Evolutionary conservation across 1,140 invertebrate genomes (phyloP), one percentile per base, ranked within the genome.

Genomic region (Scaptomyza hsui): DNA sequence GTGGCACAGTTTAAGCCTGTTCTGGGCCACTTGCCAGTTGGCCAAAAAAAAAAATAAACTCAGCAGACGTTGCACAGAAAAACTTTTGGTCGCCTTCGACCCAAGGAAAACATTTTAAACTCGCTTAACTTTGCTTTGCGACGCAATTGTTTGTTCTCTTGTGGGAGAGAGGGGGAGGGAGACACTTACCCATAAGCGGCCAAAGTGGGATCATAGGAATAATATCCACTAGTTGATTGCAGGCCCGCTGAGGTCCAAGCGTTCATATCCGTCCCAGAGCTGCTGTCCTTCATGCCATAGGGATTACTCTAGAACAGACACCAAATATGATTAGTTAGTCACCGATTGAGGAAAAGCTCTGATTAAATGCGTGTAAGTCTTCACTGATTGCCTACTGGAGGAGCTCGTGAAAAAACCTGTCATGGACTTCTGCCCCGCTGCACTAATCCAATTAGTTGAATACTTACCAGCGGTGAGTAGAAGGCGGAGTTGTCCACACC

Each of bases 401-500:
- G 47, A 55, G 52, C 52, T 21, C n/a, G 52, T 41, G n/a, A 24
- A 37, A n/a, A 19, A 65, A 57, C 62, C 44, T 44, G 52, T 53
- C 55, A 21, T 62, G 79, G 70, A 83, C 61, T 82, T 82, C 47
- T 77, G 59, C 49, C 45, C 29, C 37, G 42, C 64, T 78, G 75
- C 47, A 69, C 63, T 70, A 68, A 75, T 62, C 73, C 69, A 85
- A 83, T 78, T 78, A 83, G 39, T 9, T 16, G 7, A 21, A 3
- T 49, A 62, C 97, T 96, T 94, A 99, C 98, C 95, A 98, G 91
- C 41, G 97, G 97, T 42, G 97, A 97, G 92, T 98, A 98, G 93
- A 99, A 98, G 13, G 97, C 97, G 9, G 97, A 98, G 82, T 96
- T 97, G 90, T 98, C 97, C 72, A 97, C 95, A 39, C 96, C 96